A percentile compares a stretch with the other conserved stretches of the same genome.
Conservation (phyloP, 2,888 invertebrate genomes). For the Lordiphosa fenestrarum region DNA sequence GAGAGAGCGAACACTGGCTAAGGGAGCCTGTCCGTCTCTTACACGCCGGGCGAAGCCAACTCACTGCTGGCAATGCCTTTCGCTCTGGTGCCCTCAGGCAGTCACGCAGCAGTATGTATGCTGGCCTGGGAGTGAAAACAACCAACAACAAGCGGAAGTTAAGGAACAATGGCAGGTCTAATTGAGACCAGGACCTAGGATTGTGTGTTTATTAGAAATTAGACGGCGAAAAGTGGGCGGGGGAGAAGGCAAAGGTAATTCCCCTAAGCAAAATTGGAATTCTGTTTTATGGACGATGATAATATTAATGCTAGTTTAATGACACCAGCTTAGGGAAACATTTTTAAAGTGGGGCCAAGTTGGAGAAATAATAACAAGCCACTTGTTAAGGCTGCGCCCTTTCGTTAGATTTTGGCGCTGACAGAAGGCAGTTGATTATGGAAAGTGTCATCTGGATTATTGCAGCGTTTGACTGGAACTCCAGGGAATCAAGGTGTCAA, state of each 20-base stretch:
- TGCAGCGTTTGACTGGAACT: too few species aligned
- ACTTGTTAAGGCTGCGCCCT: too few species aligned
- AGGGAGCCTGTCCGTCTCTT: constrained; percentile 23
- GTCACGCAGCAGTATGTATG: constrained; percentile 33
- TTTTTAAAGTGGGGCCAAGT: too few species aligned
- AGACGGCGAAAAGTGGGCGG: constrained; percentile 3
- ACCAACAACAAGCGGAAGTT: constrained; percentile 34
- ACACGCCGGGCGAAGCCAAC: constrained; percentile 6
- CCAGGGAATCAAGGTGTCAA: too few species aligned
- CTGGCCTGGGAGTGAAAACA: constrained; percentile 46
- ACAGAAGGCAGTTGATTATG: neutral
- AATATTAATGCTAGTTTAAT: too few species aligned
- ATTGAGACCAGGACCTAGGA: constrained; percentile 31
- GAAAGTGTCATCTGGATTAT: too few species aligned
- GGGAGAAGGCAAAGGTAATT: neutral
- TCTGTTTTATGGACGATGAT: neutral
- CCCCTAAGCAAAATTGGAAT: neutral
- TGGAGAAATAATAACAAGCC: too few species aligned
- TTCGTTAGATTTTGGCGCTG: too few species aligned
- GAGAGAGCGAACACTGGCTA: constrained; percentile 18
- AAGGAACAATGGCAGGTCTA: constrained; percentile 32
- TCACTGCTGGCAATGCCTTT: constrained; percentile 27
- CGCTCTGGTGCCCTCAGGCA: constrained; percentile 12
- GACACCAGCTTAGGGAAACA: too few species aligned
- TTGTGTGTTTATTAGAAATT: too few species aligned